phyloP scores from a whole-genome alignment of 2,797 vertebrate species.

The Coccyzus lansbergi region DNA sequence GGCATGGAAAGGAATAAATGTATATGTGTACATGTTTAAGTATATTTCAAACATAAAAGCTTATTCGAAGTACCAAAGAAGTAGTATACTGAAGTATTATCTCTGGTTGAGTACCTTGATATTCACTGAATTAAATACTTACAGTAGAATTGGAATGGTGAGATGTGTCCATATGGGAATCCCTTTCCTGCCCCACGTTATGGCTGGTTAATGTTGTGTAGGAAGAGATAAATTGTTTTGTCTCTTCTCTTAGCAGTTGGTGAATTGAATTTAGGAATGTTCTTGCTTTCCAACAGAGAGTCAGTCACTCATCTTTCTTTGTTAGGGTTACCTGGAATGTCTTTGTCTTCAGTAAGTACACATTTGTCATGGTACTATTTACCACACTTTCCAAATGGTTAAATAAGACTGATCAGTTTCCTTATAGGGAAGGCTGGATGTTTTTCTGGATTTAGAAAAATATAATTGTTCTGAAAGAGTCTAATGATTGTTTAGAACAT shows the following conservation, averaged over 20 bases:
- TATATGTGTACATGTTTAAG: neutral
- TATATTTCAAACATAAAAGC: neutral
- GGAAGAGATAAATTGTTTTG: neutral
- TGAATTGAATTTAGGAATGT: slow-evolving; percentile 38
- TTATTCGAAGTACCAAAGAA: neutral
- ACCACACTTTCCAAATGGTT: neutral
- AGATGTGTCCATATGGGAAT: neutral
- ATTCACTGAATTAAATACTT: neutral
- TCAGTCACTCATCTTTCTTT: slow-evolving; percentile 52
- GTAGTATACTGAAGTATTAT: neutral
- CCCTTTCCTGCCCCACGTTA: neutral
- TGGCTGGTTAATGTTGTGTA: neutral
- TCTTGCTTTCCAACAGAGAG: slow-evolving; percentile 3
- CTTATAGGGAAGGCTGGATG: neutral
- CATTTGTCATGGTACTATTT: neutral
- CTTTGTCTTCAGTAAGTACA: neutral
- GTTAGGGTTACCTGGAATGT: slow-evolving; percentile 5
- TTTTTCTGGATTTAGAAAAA: neutral
- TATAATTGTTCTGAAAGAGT: neutral
- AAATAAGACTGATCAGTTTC: neutral
- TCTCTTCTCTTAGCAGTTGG: slow-evolving; percentile 12
- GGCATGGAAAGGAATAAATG: neutral
- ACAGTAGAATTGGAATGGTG: neutral
- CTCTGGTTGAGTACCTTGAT: neutral
- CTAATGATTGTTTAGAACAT: neutral